Evolutionary conservation across 2,888 invertebrate genomes (phyloP).

Genomic region (Beris chalybata): DNA sequence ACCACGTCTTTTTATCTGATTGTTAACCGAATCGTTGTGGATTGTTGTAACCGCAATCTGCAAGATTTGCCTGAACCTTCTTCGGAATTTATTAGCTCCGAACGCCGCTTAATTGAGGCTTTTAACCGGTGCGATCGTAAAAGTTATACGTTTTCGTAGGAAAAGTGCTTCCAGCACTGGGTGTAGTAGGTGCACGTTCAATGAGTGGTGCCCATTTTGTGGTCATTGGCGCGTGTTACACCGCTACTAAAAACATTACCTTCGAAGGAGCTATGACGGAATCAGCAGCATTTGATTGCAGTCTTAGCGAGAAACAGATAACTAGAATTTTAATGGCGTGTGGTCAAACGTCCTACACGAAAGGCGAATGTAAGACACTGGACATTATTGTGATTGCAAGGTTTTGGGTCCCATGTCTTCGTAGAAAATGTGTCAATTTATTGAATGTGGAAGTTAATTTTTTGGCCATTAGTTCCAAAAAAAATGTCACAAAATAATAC

Average conservation of each 20-base stretch:
- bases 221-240: conserved; percentile 29
- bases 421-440: no score
- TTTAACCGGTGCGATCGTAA: conserved; percentile 25
- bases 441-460: no score
- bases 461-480: no score
- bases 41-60: conserved; percentile 4
- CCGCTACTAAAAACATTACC: conserved; percentile 2
- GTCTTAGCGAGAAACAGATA: conserved; percentile 2
- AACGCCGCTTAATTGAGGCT: conserved; percentile 22
- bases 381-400: no score
- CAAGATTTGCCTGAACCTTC: conserved; percentile 4
- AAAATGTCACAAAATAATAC: no score
- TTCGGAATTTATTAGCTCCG: conserved; percentile 8
- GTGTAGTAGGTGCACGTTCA: neutral
- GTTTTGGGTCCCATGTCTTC: no score
- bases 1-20: conserved; percentile 17
- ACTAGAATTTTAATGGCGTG: no score
- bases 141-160: conserved; percentile 9
- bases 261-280: conserved; percentile 7
- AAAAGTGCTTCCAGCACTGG: conserved; percentile 17
- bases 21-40: neutral
- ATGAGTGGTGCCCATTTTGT: conserved; percentile 19
- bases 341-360: no score
- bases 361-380: no score
- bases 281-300: conserved; percentile 14